Evolutionary conservation across 2,113 vertebrate genomes (phyloP), one percentile per base, ranked within the genome.

Genomic region (Philantomba maxwellii): DNA sequence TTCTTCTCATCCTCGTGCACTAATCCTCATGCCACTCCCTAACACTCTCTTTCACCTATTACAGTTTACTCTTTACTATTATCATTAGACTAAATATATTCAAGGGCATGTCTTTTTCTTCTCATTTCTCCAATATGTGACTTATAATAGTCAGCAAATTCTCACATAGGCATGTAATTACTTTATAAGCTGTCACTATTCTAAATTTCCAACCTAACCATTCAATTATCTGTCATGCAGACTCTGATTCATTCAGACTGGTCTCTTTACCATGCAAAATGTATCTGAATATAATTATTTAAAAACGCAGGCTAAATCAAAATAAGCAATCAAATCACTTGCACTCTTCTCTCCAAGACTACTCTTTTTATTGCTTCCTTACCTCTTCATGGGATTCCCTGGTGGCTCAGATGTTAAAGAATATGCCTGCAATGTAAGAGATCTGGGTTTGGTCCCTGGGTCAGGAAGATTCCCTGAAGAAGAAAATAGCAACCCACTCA

Each of bases 161-260:
- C 45, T 93, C 53, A 75, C 2, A 16, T 2, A 93, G 87, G 19
- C 49, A 66, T 91, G 81, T 89, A 93, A 86, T 93, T 89, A 91
- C 51, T 96, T 97, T 66, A 95, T n/a, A 90, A 26, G 86, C 43
- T 88, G 39, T 93, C 78, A 70, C 13, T 84, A 64, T 91, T 95
- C 21, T 77, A 81, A 60, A 95, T 93, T 93, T 91, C 55, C 25
- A 93, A 82, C 14, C 58, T 89, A 85, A 81, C 19, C 39, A 16
- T 77, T 96, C 83, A 95, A 21, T 97, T 89, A 86, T 60, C 60
- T 95, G 90, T 77, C 91, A 66, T 91, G 53, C 8, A 83, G 66
- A 81, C 14, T 86, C 60, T 81, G 77, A 91, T 73, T 93, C 77
- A 91, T 84, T 88, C 58, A 91, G 87, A 93, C 62, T 75, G 80